These are phyloP conservation scores for Platerodrilus igneus DNA, from an alignment of 2,888 invertebrate species.

Conservation along the genomic window DNA sequence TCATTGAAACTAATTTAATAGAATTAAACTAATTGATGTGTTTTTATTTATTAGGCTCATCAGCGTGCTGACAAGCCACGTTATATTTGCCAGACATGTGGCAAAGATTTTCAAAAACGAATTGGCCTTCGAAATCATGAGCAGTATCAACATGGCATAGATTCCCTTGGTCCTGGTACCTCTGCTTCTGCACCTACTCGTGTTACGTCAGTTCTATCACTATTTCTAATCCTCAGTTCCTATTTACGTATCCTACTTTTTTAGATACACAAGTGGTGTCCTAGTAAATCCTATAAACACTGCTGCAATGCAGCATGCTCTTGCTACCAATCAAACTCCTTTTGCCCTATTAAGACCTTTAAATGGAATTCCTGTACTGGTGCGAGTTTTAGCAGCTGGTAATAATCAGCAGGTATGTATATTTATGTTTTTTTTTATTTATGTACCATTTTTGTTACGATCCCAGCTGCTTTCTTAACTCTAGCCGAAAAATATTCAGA, in stretches of 20 bases:
- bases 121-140: slow-evolving; percentile 54
- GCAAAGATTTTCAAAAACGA: slow-evolving; percentile 53
- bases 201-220: slow-evolving; percentile 7
- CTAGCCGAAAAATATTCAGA: no score
- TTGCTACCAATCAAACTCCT: slow-evolving; percentile 61
- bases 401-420: slow-evolving; percentile 50
- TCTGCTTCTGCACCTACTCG: slow-evolving; percentile 1
- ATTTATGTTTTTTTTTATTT: no score
- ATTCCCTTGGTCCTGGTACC: slow-evolving; percentile 37
- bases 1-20: no score
- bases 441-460: no score
- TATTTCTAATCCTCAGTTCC: not conserved
- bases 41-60: slow-evolving; percentile 44
- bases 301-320: slow-evolving; percentile 63
- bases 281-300: slow-evolving; percentile 69
- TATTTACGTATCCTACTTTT: no score
- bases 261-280: slow-evolving; percentile 52
- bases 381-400: slow-evolving; percentile 59
- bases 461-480: no score
- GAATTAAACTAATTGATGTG: not conserved
- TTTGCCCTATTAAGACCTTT: slow-evolving; percentile 66
- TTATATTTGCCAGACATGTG: slow-evolving; percentile 53
- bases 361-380: slow-evolving; percentile 62
- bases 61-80: slow-evolving; percentile 52
- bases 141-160: slow-evolving; percentile 53